A percentile compares a stretch with the other conserved stretches of the same genome.
Conservation (phyloP, 1,140 invertebrate species). For the Sminthurinus signatus region DNA sequence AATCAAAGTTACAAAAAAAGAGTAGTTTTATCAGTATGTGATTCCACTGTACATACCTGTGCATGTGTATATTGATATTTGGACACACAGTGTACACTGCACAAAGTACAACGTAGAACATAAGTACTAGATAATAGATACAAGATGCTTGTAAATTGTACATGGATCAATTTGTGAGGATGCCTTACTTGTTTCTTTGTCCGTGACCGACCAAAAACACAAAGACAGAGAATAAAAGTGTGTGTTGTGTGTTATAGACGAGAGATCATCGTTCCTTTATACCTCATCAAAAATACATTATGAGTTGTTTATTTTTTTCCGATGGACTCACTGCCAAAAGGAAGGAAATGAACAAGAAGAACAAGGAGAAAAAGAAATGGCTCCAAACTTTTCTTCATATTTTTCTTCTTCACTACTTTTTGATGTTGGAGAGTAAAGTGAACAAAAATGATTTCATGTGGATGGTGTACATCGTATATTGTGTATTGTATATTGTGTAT, state of each 20-base stretch:
- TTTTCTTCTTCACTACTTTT: constrained; percentile 15
- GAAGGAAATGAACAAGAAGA: not conserved
- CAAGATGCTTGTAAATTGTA: not conserved
- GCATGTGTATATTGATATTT: too few species aligned
- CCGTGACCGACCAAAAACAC: constrained; percentile 20
- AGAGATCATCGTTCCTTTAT: constrained; percentile 37
- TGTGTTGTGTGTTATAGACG: constrained; percentile 29
- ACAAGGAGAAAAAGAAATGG: constrained; percentile 1
- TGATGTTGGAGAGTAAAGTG: constrained; percentile 15
- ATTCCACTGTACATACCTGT: too few species aligned
- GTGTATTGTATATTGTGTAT: too few species aligned
- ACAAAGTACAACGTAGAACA: too few species aligned
- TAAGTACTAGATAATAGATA: too few species aligned
- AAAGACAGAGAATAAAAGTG: constrained; percentile 10
- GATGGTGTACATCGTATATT: too few species aligned
- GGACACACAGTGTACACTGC: too few species aligned
- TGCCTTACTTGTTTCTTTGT: constrained; percentile 25
- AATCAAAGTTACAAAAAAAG: too few species aligned
- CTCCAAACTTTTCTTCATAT: not conserved
- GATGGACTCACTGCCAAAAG: constrained; percentile 1
- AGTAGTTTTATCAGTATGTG: too few species aligned
- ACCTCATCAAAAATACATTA: constrained; percentile 43
- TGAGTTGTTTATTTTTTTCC: constrained; percentile 32
- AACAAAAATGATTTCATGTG: constrained; percentile 17
- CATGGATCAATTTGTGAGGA: not conserved